Percentiles rank a stretch among this genome's conserved stretches.
These are phyloP conservation scores for Delphinus delphis DNA, from an alignment of 2,113 vertebrate genomes.

Conservation along the genomic window DNA sequence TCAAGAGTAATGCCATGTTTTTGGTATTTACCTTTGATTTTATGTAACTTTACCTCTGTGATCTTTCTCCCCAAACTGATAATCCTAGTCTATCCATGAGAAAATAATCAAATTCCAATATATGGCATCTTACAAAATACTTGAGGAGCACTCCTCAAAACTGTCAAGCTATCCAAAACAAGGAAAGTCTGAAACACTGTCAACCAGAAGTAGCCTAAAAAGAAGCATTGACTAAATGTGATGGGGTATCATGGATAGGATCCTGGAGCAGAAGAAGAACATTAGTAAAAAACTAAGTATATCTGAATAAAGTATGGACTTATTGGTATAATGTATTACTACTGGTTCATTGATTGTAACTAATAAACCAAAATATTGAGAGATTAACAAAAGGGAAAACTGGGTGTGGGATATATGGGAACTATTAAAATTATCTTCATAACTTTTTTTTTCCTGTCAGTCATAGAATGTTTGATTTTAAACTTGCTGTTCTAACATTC, in stretches of 20 bases:
- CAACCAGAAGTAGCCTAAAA: background rate
- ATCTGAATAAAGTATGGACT: too few species aligned
- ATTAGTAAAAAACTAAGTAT: too few species aligned
- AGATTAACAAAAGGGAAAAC: background rate
- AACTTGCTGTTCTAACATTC: conserved; percentile 77
- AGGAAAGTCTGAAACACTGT: background rate
- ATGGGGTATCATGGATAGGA: background rate
- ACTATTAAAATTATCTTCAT: background rate
- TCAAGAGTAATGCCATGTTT: background rate
- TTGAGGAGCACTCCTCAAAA: too few species aligned
- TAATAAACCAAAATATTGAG: background rate
- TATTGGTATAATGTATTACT: background rate
- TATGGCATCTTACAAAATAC: background rate
- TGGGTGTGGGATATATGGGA: background rate
- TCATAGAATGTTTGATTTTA: conserved; percentile 83
- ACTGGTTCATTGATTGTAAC: background rate
- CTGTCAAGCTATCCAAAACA: too few species aligned
- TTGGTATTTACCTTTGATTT: background rate
- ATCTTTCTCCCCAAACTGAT: background rate
- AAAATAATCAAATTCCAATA: background rate
- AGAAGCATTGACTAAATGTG: background rate
- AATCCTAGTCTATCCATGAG: background rate
- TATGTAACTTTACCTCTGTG: background rate
- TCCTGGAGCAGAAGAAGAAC: too few species aligned
- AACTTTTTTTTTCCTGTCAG: conserved; percentile 50